Evolutionary conservation across 2,797 vertebrate genomes (phyloP), one percentile per base, ranked within the genome.

Genomic region (Halcyon leucocephala): DNA sequence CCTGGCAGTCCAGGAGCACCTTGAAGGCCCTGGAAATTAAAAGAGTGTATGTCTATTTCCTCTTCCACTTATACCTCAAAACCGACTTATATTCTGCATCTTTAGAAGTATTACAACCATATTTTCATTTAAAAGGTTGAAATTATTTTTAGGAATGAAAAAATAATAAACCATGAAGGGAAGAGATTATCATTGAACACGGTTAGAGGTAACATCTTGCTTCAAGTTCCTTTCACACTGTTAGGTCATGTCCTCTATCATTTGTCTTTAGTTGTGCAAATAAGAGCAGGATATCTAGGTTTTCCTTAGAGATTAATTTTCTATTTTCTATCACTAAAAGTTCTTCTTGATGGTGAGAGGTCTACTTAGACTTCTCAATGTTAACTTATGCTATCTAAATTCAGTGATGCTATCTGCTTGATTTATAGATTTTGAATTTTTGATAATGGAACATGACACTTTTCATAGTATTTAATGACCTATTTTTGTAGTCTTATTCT

Each of bases 1-100:
- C 99, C 99, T 26, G 99, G 98, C 74, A 98, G 97, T 64, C 99
- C 99, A 77, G 99, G 99, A 71, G 98, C 97, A 95, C 99, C 99
- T 92, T 98, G 85, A 89, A 98, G 94, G 54, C 99, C 99, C 99
- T 99, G 91, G 37, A 97, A 89, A 97, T 77, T 4, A 81, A 88
- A 24, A 93, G 6, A 90, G n/a, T 21, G 42, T 11, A 52, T 12
- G 12, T 37, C 37, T 58, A 24, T 37, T 72, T 81, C 11, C 14
- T 71, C 17, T 78, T 42, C 6, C 37, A 76, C 17, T 82, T 54
- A 60, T 1, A 33, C 5, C 8, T 79, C 46, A 82, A 65, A 86
- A 79, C 2, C 24, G 24, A 44, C 26, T 78, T 70, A 18, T 2
- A 60, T 71, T 70, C 39, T 62, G 25, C 29, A 58, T 22, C 7